Base-by-base conservation (phyloP, 30 jellyfish, hydroid and myxozoan genomes). In the Chironex yamaguchii region DNA sequence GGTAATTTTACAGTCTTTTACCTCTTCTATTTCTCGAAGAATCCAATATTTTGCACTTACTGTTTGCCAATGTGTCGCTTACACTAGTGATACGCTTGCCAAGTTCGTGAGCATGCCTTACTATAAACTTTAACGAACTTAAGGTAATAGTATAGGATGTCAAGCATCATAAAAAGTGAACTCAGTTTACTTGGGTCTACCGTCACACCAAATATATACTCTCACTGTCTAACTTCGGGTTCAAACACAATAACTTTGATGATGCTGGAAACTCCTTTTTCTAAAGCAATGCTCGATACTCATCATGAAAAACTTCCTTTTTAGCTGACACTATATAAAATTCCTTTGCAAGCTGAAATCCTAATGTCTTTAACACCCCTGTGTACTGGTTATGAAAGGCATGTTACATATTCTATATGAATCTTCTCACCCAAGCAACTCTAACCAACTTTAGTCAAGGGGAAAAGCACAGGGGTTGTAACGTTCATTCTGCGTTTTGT, bases 121-220 rank as follows among this genome's bases (percentile, higher is more conserved):
- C 77, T 4, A 86, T 74, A 52, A 86, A 36, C 30, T 76, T 76
- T 67, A 30, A 34, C 34, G 34, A 14, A 34, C 34, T 58, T 85
- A 62, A 14, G 92, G 96, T 27, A 86, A 30, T 20, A 70, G 26
- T 54, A 85, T 74, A 23, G 85, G 91, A 51, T 76, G 36, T 52
- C 52, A 52, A n/a, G 62, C 71, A 50, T 65, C 91, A 26, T 27
- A 78, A 17, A 70, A 32, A 33, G 74, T 76, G 29, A 34, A 73
- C 27, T 51, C 94, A 9, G 93, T 67, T 49, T 73, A n/a, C 72
- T 76, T 58, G 64, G 62, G 49, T 74, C 96, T 58, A 31, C 96
- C 73, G 49, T 74, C 49, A 27, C 91, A 85, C 31, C 87, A 74
- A 21, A 85, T 36, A n/a, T 22, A 85, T 29, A 36, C 85, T 71